A percentile compares a stretch with the other conserved stretches of the same genome.
These are phyloP conservation scores for Mirounga angustirostris DNA, from an alignment of 2,113 vertebrate genomes.

Conservation along the genomic window DNA sequence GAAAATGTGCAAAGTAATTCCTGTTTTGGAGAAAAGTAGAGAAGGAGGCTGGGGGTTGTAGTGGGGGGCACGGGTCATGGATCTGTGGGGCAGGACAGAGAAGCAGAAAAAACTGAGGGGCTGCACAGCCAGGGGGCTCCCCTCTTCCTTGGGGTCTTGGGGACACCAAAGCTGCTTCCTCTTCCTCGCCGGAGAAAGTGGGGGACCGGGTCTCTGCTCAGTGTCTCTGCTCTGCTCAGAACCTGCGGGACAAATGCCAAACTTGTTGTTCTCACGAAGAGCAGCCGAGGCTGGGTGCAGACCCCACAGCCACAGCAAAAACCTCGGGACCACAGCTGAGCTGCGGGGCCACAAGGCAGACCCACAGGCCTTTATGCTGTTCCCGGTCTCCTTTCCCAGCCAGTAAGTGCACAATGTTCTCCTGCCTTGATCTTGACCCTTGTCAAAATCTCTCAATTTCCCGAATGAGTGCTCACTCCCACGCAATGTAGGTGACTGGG, in stretches of 20 bases:
- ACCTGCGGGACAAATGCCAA: background rate
- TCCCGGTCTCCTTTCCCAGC: background rate
- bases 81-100: background rate
- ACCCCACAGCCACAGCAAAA: background rate
- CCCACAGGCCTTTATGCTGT: background rate
- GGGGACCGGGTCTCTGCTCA: background rate
- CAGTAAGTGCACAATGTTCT: background rate
- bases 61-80: background rate
- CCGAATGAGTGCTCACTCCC: background rate
- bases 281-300: background rate
- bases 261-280: background rate
- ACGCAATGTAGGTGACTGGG: background rate
- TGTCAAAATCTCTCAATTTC: background rate
- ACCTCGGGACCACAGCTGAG: background rate
- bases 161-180: background rate
- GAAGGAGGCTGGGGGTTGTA: constrained; percentile 41
- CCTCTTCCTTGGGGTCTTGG: fast-evolving
- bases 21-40: constrained; percentile 77
- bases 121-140: background rate
- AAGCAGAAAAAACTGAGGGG: background rate
- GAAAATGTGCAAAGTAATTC: constrained; percentile 82
- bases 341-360: background rate
- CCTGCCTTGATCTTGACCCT: background rate
- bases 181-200: background rate
- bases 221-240: background rate